Conservation (phyloP, 2,797 vertebrate species). For the Liasis olivaceus region DNA sequence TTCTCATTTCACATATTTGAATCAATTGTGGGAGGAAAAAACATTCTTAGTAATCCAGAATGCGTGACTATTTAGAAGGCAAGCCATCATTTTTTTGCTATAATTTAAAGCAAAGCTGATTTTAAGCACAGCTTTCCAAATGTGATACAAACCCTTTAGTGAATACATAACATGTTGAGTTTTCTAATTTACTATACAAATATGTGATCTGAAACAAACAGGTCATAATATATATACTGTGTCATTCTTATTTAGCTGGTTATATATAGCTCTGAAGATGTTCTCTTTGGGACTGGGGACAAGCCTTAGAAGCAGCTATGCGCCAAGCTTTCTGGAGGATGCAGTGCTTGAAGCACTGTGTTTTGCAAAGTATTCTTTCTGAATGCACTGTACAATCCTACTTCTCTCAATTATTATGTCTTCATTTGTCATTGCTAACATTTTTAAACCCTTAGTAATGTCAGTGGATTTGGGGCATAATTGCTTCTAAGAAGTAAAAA, state of each 20-base stretch:
- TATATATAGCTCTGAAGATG: not conserved
- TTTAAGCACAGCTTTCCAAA: not conserved
- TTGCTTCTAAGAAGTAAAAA: not conserved
- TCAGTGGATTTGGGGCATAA: constrained; percentile 21
- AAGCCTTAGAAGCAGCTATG: not conserved
- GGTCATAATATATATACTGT: not conserved
- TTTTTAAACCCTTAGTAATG: not conserved
- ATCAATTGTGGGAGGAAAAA: not conserved
- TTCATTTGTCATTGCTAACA: not conserved
- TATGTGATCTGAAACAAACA: not conserved
- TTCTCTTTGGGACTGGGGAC: not conserved
- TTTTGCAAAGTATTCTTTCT: not conserved
- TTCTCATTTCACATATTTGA: not conserved
- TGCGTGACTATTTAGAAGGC: not conserved
- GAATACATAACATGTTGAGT: no score
- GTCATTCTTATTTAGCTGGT: not conserved
- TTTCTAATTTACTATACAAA: not conserved
- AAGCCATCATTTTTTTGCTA: not conserved
- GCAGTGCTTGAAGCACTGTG: not conserved
- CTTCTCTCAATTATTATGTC: not conserved
- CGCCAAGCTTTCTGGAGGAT: not conserved
- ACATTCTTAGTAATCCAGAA: not conserved
- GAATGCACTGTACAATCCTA: not conserved
- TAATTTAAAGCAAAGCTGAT: not conserved
- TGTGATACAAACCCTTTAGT: not conserved